A percentile compares a stretch with the other conserved stretches of the same genome.
phyloP scores from a whole-genome alignment of 2,797 vertebrate species.

The Lithobates pipiens region DNA sequence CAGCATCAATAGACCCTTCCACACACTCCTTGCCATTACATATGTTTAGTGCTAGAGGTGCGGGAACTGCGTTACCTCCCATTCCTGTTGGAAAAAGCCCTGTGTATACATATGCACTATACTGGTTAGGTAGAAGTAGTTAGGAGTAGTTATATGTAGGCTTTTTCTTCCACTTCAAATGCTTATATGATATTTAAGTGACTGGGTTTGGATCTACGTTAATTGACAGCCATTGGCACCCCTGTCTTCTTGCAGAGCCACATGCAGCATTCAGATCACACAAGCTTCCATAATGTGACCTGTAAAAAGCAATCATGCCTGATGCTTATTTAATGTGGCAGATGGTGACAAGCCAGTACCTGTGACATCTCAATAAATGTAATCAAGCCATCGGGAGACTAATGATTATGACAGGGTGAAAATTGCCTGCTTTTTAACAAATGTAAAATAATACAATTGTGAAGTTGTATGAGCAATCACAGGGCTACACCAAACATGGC shows the following conservation, averaged over 20 bases:
- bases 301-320: slow-evolving; percentile 63
- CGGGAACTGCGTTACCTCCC: too few species aligned
- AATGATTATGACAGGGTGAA: slow-evolving; percentile 66
- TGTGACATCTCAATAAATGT: slow-evolving; percentile 70
- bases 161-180: too few species aligned
- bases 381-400: slow-evolving; percentile 65
- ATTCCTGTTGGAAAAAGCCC: too few species aligned
- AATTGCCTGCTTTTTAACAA: slow-evolving; percentile 63
- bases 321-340: slow-evolving; percentile 70
- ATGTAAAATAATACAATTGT: slow-evolving; percentile 56
- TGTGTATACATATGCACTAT: too few species aligned
- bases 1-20: too few species aligned
- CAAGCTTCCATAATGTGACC: slow-evolving; percentile 66
- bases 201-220: not conserved
- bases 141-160: too few species aligned
- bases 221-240: not conserved
- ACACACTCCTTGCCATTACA: too few species aligned
- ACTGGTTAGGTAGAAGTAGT: too few species aligned
- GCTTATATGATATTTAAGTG: too few species aligned
- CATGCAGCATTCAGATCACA: slow-evolving; percentile 60
- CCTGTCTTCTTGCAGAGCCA: not conserved
- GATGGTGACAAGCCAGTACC: slow-evolving; percentile 69
- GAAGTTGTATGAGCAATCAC: slow-evolving; percentile 60
- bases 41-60: too few species aligned
- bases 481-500: slow-evolving; percentile 64